Percentiles rank a stretch among this genome's conserved stretches.
These are phyloP conservation scores for Leptobrachium leishanense DNA, from an alignment of 2,113 vertebrate species.

Conservation along the genomic window DNA sequence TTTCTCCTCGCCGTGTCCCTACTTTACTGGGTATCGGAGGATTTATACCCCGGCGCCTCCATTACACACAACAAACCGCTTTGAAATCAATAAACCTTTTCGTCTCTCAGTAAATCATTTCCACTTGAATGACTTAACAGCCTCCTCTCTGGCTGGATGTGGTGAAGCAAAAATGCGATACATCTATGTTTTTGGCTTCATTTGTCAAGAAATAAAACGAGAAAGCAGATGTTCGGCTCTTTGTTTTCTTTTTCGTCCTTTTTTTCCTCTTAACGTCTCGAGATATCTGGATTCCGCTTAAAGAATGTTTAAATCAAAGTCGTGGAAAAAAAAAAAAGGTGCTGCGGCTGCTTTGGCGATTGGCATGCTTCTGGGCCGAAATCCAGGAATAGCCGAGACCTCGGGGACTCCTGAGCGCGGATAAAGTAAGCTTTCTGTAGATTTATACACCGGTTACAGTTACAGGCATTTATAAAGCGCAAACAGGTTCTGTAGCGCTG, in stretches of 20 bases:
- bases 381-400: not conserved
- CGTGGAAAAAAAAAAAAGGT: not conserved
- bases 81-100: slow-evolving; percentile 28
- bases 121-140: slow-evolving; percentile 25
- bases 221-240: slow-evolving; percentile 37
- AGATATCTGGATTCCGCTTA: slow-evolving; percentile 24
- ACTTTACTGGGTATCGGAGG: not conserved
- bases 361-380: not conserved
- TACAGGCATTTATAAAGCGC: too few species aligned
- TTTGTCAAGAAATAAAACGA: slow-evolving; percentile 37
- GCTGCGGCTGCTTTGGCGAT: not conserved
- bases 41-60: slow-evolving; percentile 4
- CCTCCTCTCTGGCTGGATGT: slow-evolving; percentile 8
- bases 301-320: slow-evolving; percentile 27
- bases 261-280: not conserved
- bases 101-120: slow-evolving; percentile 39
- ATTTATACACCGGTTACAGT: too few species aligned
- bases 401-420: not conserved
- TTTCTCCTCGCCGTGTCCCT: too few species aligned
- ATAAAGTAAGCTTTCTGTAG: not conserved
- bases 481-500: too few species aligned
- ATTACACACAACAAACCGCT: not conserved
- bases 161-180: slow-evolving; percentile 36
- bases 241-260: slow-evolving; percentile 15
- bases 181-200: slow-evolving; percentile 35